Conservation (phyloP, 1,140 invertebrate genomes). For the Trachelipus rathkii region DNA sequence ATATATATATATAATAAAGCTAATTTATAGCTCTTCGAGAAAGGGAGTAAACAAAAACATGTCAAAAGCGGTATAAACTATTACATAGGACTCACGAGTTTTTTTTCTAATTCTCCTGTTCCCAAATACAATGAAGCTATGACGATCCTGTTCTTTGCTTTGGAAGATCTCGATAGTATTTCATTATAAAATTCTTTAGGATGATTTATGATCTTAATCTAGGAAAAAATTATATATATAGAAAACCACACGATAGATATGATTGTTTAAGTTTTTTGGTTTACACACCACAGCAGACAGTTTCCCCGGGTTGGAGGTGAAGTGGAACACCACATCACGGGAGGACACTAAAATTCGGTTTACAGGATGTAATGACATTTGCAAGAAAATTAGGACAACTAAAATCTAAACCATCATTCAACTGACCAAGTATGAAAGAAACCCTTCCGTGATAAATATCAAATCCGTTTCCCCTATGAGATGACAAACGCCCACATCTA, state of each 20-base stretch:
- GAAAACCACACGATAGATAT: not conserved
- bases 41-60: too few species aligned
- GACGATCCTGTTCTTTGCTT: slow-evolving; percentile 72
- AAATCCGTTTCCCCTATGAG: too few species aligned
- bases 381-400: not conserved
- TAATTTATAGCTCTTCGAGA: too few species aligned
- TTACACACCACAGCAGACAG: not conserved
- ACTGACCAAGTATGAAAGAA: too few species aligned
- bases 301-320: too few species aligned
- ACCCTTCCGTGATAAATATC: too few species aligned
- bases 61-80: too few species aligned
- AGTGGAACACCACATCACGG: not conserved
- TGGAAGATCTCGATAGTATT: slow-evolving; percentile 64
- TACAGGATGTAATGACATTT: not conserved
- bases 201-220: slow-evolving; percentile 67
- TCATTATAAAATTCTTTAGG: slow-evolving; percentile 71
- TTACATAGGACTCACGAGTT: slow-evolving; percentile 60
- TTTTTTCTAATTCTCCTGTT: slow-evolving; percentile 74
- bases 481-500: too few species aligned
- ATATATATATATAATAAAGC: too few species aligned
- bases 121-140: slow-evolving; percentile 92
- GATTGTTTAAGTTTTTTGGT: not conserved
- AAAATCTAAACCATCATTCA: too few species aligned
- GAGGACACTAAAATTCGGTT: not conserved
- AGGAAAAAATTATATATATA: not conserved